These are phyloP conservation scores for Trichogramma evanescens DNA, from an alignment of 2,888 invertebrate genomes.

Conservation along the genomic window DNA sequence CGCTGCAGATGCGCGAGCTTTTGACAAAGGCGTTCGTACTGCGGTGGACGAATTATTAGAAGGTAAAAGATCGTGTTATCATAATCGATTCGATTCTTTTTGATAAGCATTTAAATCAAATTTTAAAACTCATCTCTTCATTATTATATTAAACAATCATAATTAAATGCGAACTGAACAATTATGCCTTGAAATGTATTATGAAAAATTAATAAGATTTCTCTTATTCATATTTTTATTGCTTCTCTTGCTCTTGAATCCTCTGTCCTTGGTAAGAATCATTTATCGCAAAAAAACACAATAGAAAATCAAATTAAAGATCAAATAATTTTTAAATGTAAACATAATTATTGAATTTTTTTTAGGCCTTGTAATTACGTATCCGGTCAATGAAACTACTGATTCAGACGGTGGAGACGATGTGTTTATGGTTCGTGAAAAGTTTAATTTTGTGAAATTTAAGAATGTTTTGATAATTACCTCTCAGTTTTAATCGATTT, in stretches of 20 bases:
- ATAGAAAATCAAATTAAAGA: not conserved
- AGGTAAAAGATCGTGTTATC: constrained; percentile 57
- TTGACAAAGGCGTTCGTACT: constrained; percentile 83
- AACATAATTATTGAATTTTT: not conserved
- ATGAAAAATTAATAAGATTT: too few species aligned
- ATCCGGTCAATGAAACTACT: constrained; percentile 58
- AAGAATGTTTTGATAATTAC: constrained; percentile 2
- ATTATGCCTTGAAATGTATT: too few species aligned
- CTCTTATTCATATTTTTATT: constrained; percentile 7
- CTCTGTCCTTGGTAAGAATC: constrained; percentile 18
- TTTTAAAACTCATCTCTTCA: not conserved
- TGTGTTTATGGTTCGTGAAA: constrained; percentile 78
- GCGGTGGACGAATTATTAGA: constrained; percentile 85
- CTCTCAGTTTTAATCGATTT: constrained; percentile 9
- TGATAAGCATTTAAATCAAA: too few species aligned
- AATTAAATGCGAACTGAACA: too few species aligned
- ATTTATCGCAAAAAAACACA: constrained; percentile 5
- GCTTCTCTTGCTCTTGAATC: constrained; percentile 18
- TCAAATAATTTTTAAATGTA: not conserved
- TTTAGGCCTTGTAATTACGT: not conserved
- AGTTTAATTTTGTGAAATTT: not conserved
- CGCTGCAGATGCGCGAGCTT: constrained; percentile 87
- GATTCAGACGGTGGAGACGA: constrained; percentile 75
- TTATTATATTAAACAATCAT: not conserved
- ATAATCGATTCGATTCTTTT: too few species aligned